Evolutionary conservation across 2,113 vertebrate genomes (phyloP).

Genomic region (Panthera tigris): DNA sequence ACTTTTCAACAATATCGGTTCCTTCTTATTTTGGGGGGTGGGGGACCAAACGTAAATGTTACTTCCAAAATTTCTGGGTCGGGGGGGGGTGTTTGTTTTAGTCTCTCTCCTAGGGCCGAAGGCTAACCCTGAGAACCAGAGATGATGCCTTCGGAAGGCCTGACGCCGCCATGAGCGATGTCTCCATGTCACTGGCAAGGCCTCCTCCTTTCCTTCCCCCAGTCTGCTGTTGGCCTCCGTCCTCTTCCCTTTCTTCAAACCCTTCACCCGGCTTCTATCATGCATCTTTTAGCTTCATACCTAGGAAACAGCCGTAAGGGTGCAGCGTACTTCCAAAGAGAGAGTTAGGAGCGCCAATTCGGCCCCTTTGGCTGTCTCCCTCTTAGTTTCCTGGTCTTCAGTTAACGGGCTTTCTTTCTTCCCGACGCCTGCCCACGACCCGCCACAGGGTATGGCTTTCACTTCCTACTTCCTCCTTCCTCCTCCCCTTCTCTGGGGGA

Average conservation of each 20-base stretch:
- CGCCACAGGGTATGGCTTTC: neutral
- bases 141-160: neutral
- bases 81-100: neutral
- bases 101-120: neutral
- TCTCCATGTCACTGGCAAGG: neutral
- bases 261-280: neutral
- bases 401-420: neutral
- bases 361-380: neutral
- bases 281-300: neutral
- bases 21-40: neutral
- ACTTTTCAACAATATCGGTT: neutral
- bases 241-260: neutral
- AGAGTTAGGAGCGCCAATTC: neutral
- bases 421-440: neutral
- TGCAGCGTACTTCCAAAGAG: neutral
- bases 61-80: neutral
- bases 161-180: neutral
- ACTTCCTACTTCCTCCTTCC: neutral
- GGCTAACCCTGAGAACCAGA: neutral
- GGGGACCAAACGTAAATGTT: neutral
- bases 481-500: neutral
- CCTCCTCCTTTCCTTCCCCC: neutral
- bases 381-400: neutral
- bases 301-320: neutral
- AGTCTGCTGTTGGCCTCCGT: neutral